Evolutionary conservation across 1,140 invertebrate genomes (phyloP), one percentile per base, ranked within the genome.

Genomic region (Aphelinus certus): DNA sequence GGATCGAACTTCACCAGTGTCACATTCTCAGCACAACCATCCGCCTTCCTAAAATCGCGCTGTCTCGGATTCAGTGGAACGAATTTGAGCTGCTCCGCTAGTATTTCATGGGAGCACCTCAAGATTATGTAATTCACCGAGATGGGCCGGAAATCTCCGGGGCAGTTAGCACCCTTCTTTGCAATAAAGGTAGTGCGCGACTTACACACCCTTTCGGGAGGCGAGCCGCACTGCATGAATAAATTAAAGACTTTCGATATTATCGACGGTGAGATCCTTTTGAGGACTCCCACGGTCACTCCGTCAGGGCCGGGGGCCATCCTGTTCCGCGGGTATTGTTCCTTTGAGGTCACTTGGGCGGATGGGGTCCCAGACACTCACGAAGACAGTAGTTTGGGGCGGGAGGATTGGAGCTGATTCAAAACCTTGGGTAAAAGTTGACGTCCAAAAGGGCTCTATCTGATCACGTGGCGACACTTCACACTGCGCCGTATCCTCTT

Each of bases 91-190:
- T 85, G 67, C 0, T 72, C 76, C 0, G 84, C 83, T 42, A 87
- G 64, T 46, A 87, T 78, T 56, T 81, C 80, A 73, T 86, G 83
- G 57, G 83, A 76, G 1, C 78, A 71, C 47, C 85, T 68, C 3
- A 83, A 76, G 0, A 85, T 62, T 3, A 86, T 77, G 1, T 84
- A 87, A 49, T 83, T 80, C 7, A 89, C 82, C 26, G 85, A 84
- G 1, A 89, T 88, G 7, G 87, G 86, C 43, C 83, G 55, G 47
- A 66, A 82, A 10, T 80, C 73, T 0, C 58, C 74, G 0, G 81
- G 76, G 0, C 65, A 46, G 3, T 1, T 7, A 0, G 64, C 6
- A 4, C 75, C 64, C 1, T 69, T 55, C n/a, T 77, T 69, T 60
- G 81, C 79, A 1, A 84, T 81, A 0, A 82, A 64, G 0, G 62